phyloP scores from a whole-genome alignment of 2,888 invertebrate genomes.

The Cephus nigrinus region DNA sequence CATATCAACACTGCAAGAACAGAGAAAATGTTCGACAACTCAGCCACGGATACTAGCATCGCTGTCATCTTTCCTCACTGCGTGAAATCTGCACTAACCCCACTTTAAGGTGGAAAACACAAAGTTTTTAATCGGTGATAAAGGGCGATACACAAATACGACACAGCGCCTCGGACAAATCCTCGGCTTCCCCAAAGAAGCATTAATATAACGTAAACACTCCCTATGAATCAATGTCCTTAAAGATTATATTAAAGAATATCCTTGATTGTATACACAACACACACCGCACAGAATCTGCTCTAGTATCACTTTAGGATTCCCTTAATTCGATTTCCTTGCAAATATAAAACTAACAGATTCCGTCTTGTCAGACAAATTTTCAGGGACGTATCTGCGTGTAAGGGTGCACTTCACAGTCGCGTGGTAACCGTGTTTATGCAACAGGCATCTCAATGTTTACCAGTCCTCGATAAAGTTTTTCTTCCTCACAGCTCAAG shows the following conservation, averaged over 20 bases:
- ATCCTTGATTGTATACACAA: neutral
- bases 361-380: neutral
- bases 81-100: neutral
- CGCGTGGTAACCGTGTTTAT: neutral
- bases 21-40: slow-evolving; percentile 81
- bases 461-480: neutral
- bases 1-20: slow-evolving; percentile 79
- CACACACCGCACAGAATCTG: neutral
- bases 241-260: neutral
- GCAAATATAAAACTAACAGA: neutral
- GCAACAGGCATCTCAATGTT: neutral
- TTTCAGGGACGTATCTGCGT: neutral
- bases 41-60: slow-evolving; percentile 76
- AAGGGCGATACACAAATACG: neutral
- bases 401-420: neutral
- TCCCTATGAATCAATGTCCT: neutral
- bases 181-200: neutral
- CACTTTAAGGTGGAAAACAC: neutral
- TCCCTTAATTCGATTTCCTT: neutral
- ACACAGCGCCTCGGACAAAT: neutral
- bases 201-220: neutral
- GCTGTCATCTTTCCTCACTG: slow-evolving; percentile 66
- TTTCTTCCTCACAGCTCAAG: neutral
- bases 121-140: neutral
- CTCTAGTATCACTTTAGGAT: neutral